A percentile compares a stretch with the other conserved stretches of the same genome.
phyloP scores from a whole-genome alignment of 2,888 invertebrate genomes.

The Synanthedon andrenaeformis region DNA sequence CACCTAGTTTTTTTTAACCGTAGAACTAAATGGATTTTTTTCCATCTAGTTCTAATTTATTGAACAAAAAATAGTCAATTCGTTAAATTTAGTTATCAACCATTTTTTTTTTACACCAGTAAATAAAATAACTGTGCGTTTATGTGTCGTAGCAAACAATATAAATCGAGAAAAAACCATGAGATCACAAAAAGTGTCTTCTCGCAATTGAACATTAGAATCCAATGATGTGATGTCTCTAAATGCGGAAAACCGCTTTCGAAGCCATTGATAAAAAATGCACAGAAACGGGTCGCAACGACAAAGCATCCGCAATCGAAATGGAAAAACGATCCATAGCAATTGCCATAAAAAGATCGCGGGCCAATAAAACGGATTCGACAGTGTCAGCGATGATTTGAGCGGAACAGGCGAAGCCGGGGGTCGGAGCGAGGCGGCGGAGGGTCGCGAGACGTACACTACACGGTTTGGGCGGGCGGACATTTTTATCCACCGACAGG shows the following conservation, averaged over 20 bases:
- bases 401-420: constrained; percentile 18
- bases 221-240: too few relatives aligned
- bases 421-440: constrained; percentile 13
- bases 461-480: constrained; percentile 67
- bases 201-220: too few relatives aligned
- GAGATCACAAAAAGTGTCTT: too few relatives aligned
- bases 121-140: too few relatives aligned
- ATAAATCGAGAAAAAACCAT: too few relatives aligned
- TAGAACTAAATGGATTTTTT: too few relatives aligned
- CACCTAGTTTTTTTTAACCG: too few relatives aligned
- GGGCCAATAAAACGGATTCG: constrained; percentile 56
- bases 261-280: constrained; percentile 16
- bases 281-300: constrained; percentile 20
- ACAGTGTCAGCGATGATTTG: constrained; percentile 59
- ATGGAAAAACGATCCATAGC: constrained; percentile 56
- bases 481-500: constrained; percentile 48
- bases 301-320: constrained; percentile 49
- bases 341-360: constrained; percentile 65
- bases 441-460: constrained; percentile 12
- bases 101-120: too few relatives aligned
- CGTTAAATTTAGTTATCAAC: too few relatives aligned
- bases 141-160: too few relatives aligned
- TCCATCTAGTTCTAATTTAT: too few relatives aligned
- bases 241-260: constrained; percentile 21
- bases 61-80: too few relatives aligned